Percentiles rank a stretch among this genome's conserved stretches.
These are phyloP conservation scores for Unio pictorum DNA, from an alignment of 2,888 invertebrate genomes.

Conservation along the genomic window DNA sequence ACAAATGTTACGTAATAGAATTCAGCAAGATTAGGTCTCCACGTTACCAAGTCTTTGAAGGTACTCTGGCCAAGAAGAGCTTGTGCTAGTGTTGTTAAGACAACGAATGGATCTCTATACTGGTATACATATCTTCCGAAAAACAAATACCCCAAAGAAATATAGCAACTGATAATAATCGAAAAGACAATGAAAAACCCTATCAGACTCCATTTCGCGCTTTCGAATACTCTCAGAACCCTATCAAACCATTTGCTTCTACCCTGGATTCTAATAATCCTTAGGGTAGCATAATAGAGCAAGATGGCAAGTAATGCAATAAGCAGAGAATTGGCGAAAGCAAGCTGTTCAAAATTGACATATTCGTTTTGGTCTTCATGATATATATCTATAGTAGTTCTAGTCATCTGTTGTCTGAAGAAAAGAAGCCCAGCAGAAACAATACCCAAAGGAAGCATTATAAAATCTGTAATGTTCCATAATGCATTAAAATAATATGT, in stretches of 20 bases:
- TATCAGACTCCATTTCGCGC: background rate
- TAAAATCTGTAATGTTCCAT: slow-evolving; percentile 3
- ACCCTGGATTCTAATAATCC: slow-evolving; percentile 4
- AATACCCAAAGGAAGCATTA: background rate
- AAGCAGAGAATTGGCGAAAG: slow-evolving; percentile 3
- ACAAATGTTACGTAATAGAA: slow-evolving; percentile 6
- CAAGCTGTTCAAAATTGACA: slow-evolving; percentile 9
- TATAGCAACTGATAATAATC: slow-evolving; percentile 1
- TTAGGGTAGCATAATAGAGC: slow-evolving; percentile 2
- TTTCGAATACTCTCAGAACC: background rate
- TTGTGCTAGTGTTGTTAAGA: slow-evolving; percentile 2
- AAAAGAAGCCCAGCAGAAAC: background rate
- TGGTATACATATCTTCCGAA: background rate
- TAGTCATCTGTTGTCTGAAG: background rate
- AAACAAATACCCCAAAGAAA: slow-evolving; percentile 2
- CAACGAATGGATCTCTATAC: background rate
- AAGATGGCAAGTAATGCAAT: slow-evolving; percentile 2
- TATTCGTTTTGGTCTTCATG: background rate
- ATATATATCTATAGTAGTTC: slow-evolving; percentile 1
- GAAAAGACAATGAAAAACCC: slow-evolving; percentile 6
- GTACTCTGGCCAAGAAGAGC: slow-evolving; percentile 6
- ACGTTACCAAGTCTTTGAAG: background rate
- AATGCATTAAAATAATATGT: background rate
- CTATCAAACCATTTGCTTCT: slow-evolving; percentile 1
- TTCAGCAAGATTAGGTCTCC: slow-evolving; percentile 2